Percentiles rank a stretch among this genome's conserved stretches.
Conservation (phyloP, 1,140 invertebrate species). For the Aricia agestis region DNA sequence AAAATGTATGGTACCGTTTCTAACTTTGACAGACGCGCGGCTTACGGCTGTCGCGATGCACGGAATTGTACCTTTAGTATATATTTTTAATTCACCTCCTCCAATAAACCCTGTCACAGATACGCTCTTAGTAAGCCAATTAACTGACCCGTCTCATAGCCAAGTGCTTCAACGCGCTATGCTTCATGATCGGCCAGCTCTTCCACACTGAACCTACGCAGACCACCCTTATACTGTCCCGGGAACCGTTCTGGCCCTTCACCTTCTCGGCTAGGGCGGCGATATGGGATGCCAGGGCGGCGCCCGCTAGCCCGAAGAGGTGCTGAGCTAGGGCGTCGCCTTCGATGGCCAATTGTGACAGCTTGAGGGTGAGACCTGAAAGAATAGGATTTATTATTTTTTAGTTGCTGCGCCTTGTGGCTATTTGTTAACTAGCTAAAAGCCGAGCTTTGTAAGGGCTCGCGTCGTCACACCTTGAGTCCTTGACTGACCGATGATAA, state of each 20-base stretch:
- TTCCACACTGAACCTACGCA: slow-evolving; percentile 98
- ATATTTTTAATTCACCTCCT: no score
- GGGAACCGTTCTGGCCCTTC: slow-evolving; percentile 20
- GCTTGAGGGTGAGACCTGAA: slow-evolving; percentile 83
- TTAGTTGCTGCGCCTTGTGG: no score
- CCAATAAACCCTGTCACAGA: no score
- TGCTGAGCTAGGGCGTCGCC: slow-evolving; percentile 84
- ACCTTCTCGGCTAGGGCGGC: slow-evolving; percentile 77
- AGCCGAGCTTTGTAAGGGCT: no score
- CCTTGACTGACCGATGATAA: no score
- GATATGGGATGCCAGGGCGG: slow-evolving; percentile 83
- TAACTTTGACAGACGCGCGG: no score
- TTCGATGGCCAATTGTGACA: slow-evolving; percentile 81
- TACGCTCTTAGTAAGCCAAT: no score
- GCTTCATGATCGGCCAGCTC: slow-evolving; percentile 89
- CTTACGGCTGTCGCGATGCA: no score
- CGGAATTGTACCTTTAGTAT: no score
- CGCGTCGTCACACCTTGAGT: no score
- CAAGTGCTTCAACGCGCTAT: slow-evolving; percentile 81
- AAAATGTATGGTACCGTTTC: no score
- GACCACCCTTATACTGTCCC: slow-evolving; percentile 82
- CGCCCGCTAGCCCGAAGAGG: slow-evolving; percentile 88
- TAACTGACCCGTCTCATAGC: slow-evolving; percentile 52
- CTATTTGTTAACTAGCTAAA: no score
- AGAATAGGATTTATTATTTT: not conserved